Evolutionary conservation across 2,888 invertebrate genomes (phyloP), one percentile per base, ranked within the genome.

Genomic region (Agelastica alni): DNA sequence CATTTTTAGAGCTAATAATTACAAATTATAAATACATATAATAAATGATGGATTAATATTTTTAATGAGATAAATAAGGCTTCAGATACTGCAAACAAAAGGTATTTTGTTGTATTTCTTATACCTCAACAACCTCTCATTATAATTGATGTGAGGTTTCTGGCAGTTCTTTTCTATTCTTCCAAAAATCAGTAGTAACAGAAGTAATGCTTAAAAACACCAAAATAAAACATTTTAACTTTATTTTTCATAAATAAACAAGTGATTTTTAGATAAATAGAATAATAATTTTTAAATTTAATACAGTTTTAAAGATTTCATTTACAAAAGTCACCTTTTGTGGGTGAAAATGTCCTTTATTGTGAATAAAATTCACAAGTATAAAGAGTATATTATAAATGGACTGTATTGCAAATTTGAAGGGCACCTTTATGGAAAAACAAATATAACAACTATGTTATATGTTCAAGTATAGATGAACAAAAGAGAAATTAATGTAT

Each of bases 11-110:
- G 46, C 34, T 32, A 32, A 46, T 34, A 36, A 46, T 26, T 46
- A 45, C 34, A 36, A 36, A 36, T 45, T 34, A 44, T 32, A 45
- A 45, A 45, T 45, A 45, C 34, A 36, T 12, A 20, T 32, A 30
- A 12, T 32, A 44, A 45, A 13, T 26, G 41, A 42, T 28, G 26
- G 14, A 22, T 42, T 22, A 13, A 14, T n/a, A n/a, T 42, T 42
- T 42, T 26, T 26, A 39, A 39, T 22, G 39, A 28, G 20, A 26
- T 20, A 42, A 42, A 42, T 10, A 42, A 42, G 13, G 13, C 9
- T 22, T 42, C 7, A 26, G 12, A 20, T 39, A 22, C 22, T 9
- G n/a, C n/a, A n/a, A n/a, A n/a, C n/a, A 31, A 31, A 31, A n/a
- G 12, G 1, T 31, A 12, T 2, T 10, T 31, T 30, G 30, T 31